Conservation (phyloP, 1,140 invertebrate species). For the Periplaneta americana region DNA sequence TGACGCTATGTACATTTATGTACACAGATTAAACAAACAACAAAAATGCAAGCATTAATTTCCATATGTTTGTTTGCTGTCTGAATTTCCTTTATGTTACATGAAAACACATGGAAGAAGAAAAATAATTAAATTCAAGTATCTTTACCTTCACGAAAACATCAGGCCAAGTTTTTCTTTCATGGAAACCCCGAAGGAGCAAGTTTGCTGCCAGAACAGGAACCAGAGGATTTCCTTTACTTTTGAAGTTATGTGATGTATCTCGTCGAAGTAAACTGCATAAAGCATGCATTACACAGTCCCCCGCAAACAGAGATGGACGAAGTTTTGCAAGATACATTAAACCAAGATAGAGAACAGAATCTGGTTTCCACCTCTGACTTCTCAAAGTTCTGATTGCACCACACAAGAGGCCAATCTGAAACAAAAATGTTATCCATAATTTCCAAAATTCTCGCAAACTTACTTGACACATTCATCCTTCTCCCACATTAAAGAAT, state of each 20-base stretch:
- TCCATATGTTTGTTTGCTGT: too few relatives aligned
- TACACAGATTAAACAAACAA: too few relatives aligned
- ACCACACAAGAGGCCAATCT: slow-evolving; percentile 44
- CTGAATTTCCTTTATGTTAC: too few relatives aligned
- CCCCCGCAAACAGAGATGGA: slow-evolving; percentile 71
- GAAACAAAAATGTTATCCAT: too few relatives aligned
- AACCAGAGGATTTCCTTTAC: slow-evolving; percentile 74
- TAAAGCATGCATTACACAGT: slow-evolving; percentile 72
- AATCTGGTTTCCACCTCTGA: slow-evolving; percentile 73
- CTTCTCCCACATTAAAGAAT: too few relatives aligned
- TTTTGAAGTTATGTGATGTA: slow-evolving; percentile 57
- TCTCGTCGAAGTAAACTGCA: slow-evolving; percentile 80
- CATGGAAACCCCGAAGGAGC: slow-evolving; percentile 72
- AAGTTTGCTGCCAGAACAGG: slow-evolving; percentile 83
- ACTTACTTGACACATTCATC: too few relatives aligned
- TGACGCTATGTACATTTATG: too few relatives aligned
- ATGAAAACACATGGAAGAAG: too few relatives aligned
- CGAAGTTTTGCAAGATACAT: slow-evolving; percentile 77
- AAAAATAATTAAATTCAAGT: too few relatives aligned
- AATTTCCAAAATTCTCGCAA: too few relatives aligned
- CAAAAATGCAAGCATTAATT: too few relatives aligned
- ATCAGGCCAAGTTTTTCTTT: slow-evolving; percentile 72
- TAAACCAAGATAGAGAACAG: slow-evolving; percentile 67
- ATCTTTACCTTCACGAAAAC: slow-evolving; percentile 60
- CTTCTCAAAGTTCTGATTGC: slow-evolving; percentile 59